Evolutionary conservation across 2,797 vertebrate species (phyloP), one percentile per base, ranked within the genome.

Genomic region (Enteromius radiatus): DNA sequence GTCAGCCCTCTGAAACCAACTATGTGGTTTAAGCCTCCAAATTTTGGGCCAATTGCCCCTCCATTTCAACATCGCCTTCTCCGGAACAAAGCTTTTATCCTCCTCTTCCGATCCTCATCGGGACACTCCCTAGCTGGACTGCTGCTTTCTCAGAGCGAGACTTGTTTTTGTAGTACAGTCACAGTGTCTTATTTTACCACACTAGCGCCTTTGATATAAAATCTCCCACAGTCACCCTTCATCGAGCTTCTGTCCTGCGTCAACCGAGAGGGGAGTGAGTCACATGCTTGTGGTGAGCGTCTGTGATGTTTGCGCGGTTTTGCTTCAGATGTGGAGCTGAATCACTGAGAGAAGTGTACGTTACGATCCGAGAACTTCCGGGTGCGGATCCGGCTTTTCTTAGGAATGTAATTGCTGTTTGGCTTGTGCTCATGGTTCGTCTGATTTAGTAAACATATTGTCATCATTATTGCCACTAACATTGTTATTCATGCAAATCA

Each of bases 1-100:
- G 68, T 63, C 89, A 81, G 71, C 93, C 93, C 82, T 94, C 95
- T 68, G 96, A 97, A 91, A 95, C 95, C 91, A 97, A 97, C 95
- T 97, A 97, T 71, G 93, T 96, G 89, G 95, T 96, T 94, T 97
- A 95, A 96, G 49, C 38, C 52, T 65, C 49, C 3, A 56, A 10
- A 54, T 56, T 68, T 82, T 65, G 26, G 61, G 76, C 63, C 47
- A 28, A 28, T 26, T 3, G 45, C 31, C 33, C 63, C 71, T 67
- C 47, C 15, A 4, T 47, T 69, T 38, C 10, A 81, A 74, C 6
- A 8, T 38, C 9, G 59, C 36, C 61, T 75, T 83, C 21, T 28
- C 74, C n/a, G 11, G 52, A 69, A 76, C 65, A 81, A 64, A 56
- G 33, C 71, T 76, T 76, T 81, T n/a, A 69, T 49, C 56, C 28